Conservation (phyloP, 2,888 invertebrate genomes). For the Listrodromus nycthemerus region DNA sequence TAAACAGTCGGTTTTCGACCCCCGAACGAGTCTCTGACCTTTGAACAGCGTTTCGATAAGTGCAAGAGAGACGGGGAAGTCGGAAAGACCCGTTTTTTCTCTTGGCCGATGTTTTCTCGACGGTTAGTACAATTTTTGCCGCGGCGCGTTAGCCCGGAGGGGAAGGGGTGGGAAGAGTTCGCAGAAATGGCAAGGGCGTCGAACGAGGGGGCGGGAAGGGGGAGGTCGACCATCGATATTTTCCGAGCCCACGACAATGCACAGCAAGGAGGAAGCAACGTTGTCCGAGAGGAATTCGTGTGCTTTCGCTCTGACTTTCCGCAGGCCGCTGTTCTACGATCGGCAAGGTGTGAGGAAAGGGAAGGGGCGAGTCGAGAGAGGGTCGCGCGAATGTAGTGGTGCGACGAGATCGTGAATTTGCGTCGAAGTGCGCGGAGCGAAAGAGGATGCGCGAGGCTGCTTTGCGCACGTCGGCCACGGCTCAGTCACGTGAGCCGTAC, state of each 20-base stretch:
- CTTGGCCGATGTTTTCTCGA: constrained; percentile 52
- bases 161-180: constrained; percentile 26
- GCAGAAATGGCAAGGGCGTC: background rate
- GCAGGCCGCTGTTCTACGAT: constrained; percentile 21
- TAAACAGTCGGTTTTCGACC: too few relatives aligned
- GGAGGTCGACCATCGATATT: constrained; percentile 33
- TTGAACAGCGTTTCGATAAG: background rate
- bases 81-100: background rate
- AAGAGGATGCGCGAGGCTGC: constrained; percentile 2
- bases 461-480: constrained; percentile 54
- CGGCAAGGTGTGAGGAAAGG: background rate
- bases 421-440: constrained; percentile 6
- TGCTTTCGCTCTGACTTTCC: constrained; percentile 48
- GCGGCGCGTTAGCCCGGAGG: constrained; percentile 19
- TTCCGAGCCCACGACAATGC: constrained; percentile 37
- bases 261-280: constrained; percentile 3
- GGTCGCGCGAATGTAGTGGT: background rate
- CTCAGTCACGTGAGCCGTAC: constrained; percentile 71
- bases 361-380: background rate
- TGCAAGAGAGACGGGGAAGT: background rate
- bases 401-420: constrained; percentile 21
- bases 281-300: constrained; percentile 23
- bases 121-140: constrained; percentile 31
- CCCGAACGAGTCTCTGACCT: background rate
- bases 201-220: background rate